These are phyloP conservation scores for Eurytoma adleriae DNA, from an alignment of 2,888 invertebrate genomes.

Conservation along the genomic window DNA sequence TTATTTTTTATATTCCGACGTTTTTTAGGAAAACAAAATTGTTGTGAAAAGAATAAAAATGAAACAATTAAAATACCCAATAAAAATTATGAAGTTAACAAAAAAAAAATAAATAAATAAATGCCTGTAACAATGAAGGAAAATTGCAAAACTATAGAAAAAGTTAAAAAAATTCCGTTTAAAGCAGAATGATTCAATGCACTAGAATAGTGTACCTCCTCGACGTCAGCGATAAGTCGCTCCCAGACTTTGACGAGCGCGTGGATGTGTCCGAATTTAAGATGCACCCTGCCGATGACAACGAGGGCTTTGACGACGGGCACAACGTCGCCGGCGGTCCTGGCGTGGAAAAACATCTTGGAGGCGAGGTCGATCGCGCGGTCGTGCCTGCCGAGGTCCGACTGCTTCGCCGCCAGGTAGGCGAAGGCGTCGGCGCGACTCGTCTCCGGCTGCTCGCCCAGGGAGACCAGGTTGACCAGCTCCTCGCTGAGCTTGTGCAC, in stretches of 20 bases:
- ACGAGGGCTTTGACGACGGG: constrained; percentile 61
- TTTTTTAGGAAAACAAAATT: too few relatives aligned
- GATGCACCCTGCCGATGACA: constrained; percentile 68
- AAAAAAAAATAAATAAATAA: too few relatives aligned
- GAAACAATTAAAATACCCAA: too few relatives aligned
- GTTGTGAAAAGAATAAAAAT: too few relatives aligned
- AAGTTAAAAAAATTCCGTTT: too few relatives aligned
- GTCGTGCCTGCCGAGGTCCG: constrained; percentile 66
- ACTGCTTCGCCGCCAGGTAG: constrained; percentile 62
- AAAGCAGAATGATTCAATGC: background rate
- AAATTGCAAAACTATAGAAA: too few relatives aligned
- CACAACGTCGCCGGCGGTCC: constrained; percentile 59
- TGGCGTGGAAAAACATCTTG: constrained; percentile 64
- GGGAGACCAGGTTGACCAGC: constrained; percentile 59
- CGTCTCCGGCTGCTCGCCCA: constrained; percentile 58
- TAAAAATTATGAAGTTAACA: too few relatives aligned
- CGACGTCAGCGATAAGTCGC: constrained; percentile 55
- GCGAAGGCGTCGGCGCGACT: constrained; percentile 63
- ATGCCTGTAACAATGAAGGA: too few relatives aligned
- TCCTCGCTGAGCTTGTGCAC: constrained; percentile 62
- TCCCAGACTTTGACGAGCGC: constrained; percentile 68
- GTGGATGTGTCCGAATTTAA: constrained; percentile 67
- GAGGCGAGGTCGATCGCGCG: constrained; percentile 64
- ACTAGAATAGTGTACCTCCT: constrained; percentile 11
- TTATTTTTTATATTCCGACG: too few relatives aligned